phyloP scores from a whole-genome alignment of 1,140 invertebrate species.

The Aethina tumida region DNA sequence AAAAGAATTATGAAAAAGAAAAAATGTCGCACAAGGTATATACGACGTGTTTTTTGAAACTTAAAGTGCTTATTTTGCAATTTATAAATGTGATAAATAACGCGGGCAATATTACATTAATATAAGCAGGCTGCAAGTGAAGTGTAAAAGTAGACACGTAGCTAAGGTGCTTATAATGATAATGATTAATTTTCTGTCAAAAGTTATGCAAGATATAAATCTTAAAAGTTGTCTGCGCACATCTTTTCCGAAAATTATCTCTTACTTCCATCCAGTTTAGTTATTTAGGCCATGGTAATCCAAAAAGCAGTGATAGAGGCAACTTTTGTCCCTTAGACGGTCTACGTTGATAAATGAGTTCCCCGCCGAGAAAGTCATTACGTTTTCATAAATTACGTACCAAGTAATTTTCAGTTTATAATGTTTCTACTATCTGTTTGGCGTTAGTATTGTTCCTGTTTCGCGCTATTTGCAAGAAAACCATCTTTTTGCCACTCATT shows the following conservation, averaged over 20 bases:
- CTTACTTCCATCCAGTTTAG: slow-evolving; percentile 10
- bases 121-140: slow-evolving; percentile 12
- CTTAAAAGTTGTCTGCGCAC: slow-evolving; percentile 15
- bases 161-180: slow-evolving; percentile 16
- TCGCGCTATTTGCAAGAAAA: slow-evolving; percentile 4
- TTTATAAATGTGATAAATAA: slow-evolving; percentile 12
- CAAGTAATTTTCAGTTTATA: slow-evolving; percentile 16
- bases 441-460: slow-evolving; percentile 3
- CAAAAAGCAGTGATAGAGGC: slow-evolving; percentile 11
- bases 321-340: slow-evolving; percentile 9
- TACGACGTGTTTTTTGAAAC: too few species aligned
- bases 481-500: too few species aligned
- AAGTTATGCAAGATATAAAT: slow-evolving; percentile 21
- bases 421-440: slow-evolving; percentile 8
- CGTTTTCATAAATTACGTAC: slow-evolving; percentile 16
- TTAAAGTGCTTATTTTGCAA: too few species aligned
- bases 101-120: slow-evolving; percentile 3
- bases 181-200: slow-evolving; percentile 24
- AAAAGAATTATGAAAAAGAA: too few species aligned
- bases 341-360: slow-evolving; percentile 16
- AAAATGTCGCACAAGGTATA: too few species aligned
- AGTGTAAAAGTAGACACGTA: slow-evolving; percentile 22
- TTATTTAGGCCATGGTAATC: slow-evolving; percentile 15
- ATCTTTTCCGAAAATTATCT: slow-evolving; percentile 16
- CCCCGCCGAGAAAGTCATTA: slow-evolving; percentile 15